Percentiles rank a stretch among this genome's conserved stretches.
Evolutionary conservation across 2,113 vertebrate genomes (phyloP).

Genomic region (Corythoichthys haematopterus): DNA sequence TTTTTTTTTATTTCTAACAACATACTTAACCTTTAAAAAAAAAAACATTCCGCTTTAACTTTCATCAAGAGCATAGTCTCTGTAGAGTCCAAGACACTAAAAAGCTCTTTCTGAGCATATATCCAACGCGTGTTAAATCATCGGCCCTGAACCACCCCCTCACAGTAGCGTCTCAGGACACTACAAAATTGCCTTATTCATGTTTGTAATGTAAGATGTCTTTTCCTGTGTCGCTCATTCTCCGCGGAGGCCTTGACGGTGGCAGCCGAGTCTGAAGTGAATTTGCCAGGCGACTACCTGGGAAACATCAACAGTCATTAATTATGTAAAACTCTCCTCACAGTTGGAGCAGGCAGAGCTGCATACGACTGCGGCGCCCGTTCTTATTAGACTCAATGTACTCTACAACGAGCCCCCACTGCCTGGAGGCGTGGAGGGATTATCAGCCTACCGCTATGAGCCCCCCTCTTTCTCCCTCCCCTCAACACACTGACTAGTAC

Average conservation of each 20-base stretch:
- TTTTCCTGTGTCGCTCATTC: conserved; percentile 68
- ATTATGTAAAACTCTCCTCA: conserved; percentile 77
- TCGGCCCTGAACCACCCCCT: conserved; percentile 55
- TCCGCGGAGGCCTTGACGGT: conserved; percentile 50
- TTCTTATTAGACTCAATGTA: conserved; percentile 71
- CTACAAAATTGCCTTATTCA: conserved; percentile 77
- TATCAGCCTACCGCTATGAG: conserved; percentile 56
- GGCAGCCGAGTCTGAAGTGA: conserved; percentile 68
- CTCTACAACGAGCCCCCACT: conserved; percentile 66
- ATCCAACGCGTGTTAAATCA: conserved; percentile 62
- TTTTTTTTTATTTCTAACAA: conserved; percentile 24
- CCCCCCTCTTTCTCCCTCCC: conserved; percentile 25
- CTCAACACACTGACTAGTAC: conserved; percentile 20
- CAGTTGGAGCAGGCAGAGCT: conserved; percentile 58
- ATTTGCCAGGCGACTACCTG: conserved; percentile 76
- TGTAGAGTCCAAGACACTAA: conserved; percentile 54
- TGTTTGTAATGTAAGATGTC: conserved; percentile 74
- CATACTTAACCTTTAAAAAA: conserved; percentile 48
- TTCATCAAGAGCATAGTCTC: conserved; percentile 58
- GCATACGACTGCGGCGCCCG: conserved; percentile 55
- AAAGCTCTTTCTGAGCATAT: conserved; percentile 60
- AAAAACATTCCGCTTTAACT: conserved; percentile 56
- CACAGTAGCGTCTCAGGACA: conserved; percentile 72
- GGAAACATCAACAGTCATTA: conserved; percentile 80
- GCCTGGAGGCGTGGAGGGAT: conserved; percentile 59